phyloP scores from a whole-genome alignment of 2,888 invertebrate species.

The Sisyra terminalis region DNA sequence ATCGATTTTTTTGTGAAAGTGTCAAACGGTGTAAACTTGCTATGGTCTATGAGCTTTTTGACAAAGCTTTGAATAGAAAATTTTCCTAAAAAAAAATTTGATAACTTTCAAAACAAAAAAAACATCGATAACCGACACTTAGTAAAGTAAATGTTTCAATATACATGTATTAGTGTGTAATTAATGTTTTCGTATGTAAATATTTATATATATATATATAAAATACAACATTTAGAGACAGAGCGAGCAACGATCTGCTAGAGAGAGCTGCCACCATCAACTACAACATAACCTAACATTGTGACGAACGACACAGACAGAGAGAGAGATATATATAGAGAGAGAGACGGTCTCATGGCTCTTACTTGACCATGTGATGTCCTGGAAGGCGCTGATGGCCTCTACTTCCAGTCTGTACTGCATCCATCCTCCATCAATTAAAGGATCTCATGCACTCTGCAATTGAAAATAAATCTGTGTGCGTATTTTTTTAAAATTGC shows the following conservation, averaged over 20 bases:
- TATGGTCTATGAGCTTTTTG: neutral
- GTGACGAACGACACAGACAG: conserved; percentile 10
- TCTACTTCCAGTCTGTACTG: conserved; percentile 37
- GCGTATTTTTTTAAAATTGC: neutral
- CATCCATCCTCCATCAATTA: conserved; percentile 22
- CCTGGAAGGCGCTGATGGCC: conserved; percentile 25
- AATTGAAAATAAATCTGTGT: conserved; percentile 24
- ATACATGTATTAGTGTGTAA: too few species aligned
- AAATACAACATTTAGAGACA: conserved; percentile 3
- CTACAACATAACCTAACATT: conserved; percentile 27
- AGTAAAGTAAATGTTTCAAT: too few species aligned
- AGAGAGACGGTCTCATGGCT: conserved; percentile 16
- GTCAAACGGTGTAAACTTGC: neutral
- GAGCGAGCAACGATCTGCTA: conserved; percentile 6
- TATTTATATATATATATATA: neutral
- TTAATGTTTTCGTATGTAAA: too few species aligned
- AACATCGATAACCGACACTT: too few species aligned
- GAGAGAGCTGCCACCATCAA: conserved; percentile 19
- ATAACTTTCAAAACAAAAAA: too few species aligned
- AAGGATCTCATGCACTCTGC: conserved; percentile 36
- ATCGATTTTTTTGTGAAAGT: neutral
- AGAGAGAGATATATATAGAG: conserved; percentile 11
- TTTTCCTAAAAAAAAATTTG: too few species aligned
- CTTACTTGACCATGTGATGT: conserved; percentile 25
- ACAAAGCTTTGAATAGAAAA: neutral